These are phyloP conservation scores for Dorcus parallelipipedus DNA, from an alignment of 2,888 invertebrate genomes.

Conservation along the genomic window DNA sequence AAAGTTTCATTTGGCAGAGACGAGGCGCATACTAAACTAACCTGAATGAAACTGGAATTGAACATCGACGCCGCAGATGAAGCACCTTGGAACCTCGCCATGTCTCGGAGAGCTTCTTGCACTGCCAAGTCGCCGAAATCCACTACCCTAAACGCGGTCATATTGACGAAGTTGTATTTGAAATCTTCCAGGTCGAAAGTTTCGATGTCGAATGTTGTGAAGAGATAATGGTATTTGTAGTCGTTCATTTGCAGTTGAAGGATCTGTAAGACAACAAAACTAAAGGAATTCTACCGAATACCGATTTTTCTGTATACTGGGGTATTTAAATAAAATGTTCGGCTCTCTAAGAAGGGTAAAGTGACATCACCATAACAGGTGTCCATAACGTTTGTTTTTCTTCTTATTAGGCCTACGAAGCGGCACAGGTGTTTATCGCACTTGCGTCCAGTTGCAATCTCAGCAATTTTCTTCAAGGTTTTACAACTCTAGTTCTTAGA, in stretches of 20 bases:
- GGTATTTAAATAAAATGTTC: too few relatives aligned
- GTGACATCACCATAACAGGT: too few relatives aligned
- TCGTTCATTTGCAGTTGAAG: conserved; percentile 80
- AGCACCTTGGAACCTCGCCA: conserved; percentile 60
- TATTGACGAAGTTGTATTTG: conserved; percentile 90
- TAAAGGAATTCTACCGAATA: too few relatives aligned
- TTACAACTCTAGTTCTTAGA: too few relatives aligned
- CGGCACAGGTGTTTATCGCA: too few relatives aligned
- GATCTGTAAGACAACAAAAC: conserved; percentile 55
- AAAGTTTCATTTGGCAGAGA: too few relatives aligned
- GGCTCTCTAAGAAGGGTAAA: too few relatives aligned
- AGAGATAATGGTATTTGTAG: conserved; percentile 79
- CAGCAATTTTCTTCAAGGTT: too few relatives aligned
- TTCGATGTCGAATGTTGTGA: conserved; percentile 69
- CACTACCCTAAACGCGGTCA: conserved; percentile 83
- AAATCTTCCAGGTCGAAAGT: conserved; percentile 81
- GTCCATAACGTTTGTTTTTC: too few relatives aligned
- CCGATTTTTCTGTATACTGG: too few relatives aligned
- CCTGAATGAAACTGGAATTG: conserved; percentile 46
- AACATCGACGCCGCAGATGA: conserved; percentile 29
- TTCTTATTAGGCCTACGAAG: too few relatives aligned
- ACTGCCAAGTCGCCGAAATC: conserved; percentile 66
- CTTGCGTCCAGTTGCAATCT: too few relatives aligned
- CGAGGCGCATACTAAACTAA: conserved; percentile 24
- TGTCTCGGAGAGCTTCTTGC: conserved; percentile 65